phyloP scores from a whole-genome alignment of 2,888 invertebrate genomes.

The Erebia ligea region DNA sequence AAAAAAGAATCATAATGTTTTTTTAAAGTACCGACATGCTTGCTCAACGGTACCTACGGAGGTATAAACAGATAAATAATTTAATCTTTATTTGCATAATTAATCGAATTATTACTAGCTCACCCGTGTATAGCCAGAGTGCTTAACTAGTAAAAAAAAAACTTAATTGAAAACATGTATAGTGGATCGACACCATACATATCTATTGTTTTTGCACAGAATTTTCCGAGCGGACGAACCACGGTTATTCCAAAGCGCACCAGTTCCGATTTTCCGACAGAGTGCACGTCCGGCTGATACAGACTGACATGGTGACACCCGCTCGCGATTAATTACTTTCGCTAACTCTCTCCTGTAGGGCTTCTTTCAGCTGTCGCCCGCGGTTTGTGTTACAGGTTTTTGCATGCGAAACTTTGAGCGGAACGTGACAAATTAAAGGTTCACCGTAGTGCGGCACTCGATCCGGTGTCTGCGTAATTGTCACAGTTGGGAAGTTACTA shows the following conservation, averaged over 20 bases:
- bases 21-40: too few species aligned
- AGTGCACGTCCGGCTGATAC: constrained; percentile 66
- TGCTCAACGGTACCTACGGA: too few species aligned
- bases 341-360: constrained; percentile 68
- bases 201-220: constrained; percentile 25
- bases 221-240: constrained; percentile 42
- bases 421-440: constrained; percentile 46
- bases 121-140: too few species aligned
- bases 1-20: too few species aligned
- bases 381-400: constrained; percentile 68
- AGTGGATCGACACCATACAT: neutral
- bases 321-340: constrained; percentile 74
- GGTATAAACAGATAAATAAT: too few species aligned
- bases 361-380: constrained; percentile 67
- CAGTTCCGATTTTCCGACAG: constrained; percentile 74
- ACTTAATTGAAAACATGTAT: neutral
- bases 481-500: constrained; percentile 40
- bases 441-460: constrained; percentile 41
- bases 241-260: constrained; percentile 67
- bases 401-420: constrained; percentile 49
- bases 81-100: too few species aligned
- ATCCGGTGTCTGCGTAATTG: constrained; percentile 44
- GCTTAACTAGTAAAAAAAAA: neutral
- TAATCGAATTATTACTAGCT: too few species aligned
- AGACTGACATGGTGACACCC: constrained; percentile 72